phyloP scores from a whole-genome alignment of 2,888 invertebrate species.

The Heliconius ethilla region DNA sequence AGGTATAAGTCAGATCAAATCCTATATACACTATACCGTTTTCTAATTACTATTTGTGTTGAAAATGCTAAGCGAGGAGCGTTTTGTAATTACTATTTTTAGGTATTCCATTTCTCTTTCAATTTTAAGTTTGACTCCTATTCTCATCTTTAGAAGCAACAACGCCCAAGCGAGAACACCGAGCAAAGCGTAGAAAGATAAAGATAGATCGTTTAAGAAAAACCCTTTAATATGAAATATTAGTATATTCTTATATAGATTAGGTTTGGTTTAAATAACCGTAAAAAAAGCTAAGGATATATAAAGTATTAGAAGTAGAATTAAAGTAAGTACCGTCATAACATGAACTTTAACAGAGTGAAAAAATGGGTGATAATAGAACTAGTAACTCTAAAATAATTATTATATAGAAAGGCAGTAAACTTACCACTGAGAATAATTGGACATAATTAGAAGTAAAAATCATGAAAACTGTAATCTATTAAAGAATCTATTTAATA shows the following conservation, averaged over 20 bases:
- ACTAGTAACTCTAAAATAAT: too few species aligned
- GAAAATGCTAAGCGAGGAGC: background rate
- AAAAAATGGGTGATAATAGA: too few species aligned
- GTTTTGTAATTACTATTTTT: background rate
- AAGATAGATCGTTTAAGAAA: background rate
- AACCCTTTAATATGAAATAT: background rate
- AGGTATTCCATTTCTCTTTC: background rate
- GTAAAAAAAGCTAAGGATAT: background rate
- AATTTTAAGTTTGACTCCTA: background rate
- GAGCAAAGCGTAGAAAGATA: conserved; percentile 13
- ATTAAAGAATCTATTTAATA: background rate
- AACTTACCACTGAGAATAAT: background rate
- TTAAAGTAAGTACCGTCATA: background rate
- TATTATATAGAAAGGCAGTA: background rate
- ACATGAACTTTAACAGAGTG: background rate
- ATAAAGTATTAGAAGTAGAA: background rate
- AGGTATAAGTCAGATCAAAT: background rate
- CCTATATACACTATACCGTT: background rate
- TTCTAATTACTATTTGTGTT: background rate
- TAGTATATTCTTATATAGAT: background rate
- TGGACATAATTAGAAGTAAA: too few species aligned
- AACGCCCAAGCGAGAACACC: conserved; percentile 8
- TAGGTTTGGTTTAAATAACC: background rate
- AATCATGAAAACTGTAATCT: background rate
- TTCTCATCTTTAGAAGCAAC: background rate